Percentiles rank a stretch among this genome's conserved stretches.
Conservation (phyloP, 2,113 vertebrate genomes). For the Eonycteris spelaea region DNA sequence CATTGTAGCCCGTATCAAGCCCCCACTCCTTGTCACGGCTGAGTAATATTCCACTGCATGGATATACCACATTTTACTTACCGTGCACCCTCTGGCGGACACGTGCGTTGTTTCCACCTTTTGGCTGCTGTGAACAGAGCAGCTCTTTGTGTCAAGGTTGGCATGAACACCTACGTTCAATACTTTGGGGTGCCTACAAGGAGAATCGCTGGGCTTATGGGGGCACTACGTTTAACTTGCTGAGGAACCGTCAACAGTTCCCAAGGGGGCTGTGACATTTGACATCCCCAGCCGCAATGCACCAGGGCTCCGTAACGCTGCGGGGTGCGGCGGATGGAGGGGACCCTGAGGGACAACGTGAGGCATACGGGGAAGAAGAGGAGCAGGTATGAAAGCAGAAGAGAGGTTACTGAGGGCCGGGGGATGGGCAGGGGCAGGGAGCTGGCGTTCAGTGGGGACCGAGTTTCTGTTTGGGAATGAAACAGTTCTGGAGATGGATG, state of each 20-base stretch:
- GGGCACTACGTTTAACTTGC: not conserved
- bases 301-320: not conserved
- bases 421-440: no score
- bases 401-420: no score
- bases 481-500: no score
- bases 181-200: not conserved
- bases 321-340: not conserved
- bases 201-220: not conserved
- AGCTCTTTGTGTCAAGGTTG: not conserved
- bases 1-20: fast-evolving
- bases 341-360: not conserved
- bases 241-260: not conserved
- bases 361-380: not conserved
- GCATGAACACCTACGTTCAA: not conserved
- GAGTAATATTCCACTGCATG: not conserved
- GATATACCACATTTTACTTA: not conserved
- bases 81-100: no score
- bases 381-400: no score
- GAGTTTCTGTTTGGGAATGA: no score
- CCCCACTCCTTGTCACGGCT: not conserved
- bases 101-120: not conserved
- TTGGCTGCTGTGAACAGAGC: not conserved
- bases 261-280: not conserved
- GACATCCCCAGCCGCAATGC: not conserved
- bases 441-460: no score